Conservation (phyloP, 2,888 invertebrate species). For the Troilus luridus region DNA sequence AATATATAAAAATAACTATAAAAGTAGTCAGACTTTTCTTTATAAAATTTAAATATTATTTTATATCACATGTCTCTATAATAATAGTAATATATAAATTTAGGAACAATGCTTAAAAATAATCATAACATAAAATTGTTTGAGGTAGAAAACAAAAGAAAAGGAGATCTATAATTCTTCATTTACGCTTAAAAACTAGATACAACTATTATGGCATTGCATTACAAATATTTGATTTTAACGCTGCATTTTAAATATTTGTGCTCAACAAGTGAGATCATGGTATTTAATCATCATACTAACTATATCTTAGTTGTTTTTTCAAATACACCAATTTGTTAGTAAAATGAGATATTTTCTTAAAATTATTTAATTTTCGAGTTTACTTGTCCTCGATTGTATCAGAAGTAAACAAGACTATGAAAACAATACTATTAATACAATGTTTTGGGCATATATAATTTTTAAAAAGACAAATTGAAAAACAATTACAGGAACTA, state of each 20-base stretch:
- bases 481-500: background rate
- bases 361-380: background rate
- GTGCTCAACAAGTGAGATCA: background rate
- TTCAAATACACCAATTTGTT: too few species aligned
- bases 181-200: background rate
- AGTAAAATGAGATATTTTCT: background rate
- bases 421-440: background rate
- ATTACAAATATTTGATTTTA: background rate
- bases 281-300: background rate
- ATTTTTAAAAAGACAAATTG: background rate
- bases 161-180: background rate
- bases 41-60: background rate
- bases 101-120: background rate
- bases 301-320: too few species aligned
- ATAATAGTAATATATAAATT: background rate
- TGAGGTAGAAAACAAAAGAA: background rate
- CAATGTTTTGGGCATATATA: background rate
- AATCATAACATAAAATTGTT: background rate
- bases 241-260: background rate
- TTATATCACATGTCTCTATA: background rate
- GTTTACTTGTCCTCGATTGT: too few species aligned
- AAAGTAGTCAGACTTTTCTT: slow-evolving; percentile 12
- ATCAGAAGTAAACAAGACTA: too few species aligned
- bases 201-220: background rate
- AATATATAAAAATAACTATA: slow-evolving; percentile 3